Evolutionary conservation across 92 coral and sea anemone genomes (phyloP).

Genomic region (Pocillopora meandrina): DNA sequence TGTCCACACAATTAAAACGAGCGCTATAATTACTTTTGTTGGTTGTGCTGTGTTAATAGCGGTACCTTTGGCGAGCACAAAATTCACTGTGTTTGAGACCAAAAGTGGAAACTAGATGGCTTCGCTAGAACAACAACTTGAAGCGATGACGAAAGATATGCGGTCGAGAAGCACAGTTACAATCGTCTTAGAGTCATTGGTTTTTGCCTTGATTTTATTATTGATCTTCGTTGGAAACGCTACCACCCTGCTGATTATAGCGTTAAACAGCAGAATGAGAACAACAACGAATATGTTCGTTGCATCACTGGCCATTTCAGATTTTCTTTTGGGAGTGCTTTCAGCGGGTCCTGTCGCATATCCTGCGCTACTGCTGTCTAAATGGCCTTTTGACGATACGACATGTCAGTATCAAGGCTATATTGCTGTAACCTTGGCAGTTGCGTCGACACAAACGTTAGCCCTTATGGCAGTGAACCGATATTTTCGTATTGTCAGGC

Average conservation of each 20-base stretch:
- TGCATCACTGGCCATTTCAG: conserved; percentile 63
- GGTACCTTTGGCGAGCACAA: too few relatives aligned
- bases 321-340: conserved; percentile 49
- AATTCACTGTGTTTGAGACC: too few relatives aligned
- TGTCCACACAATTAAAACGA: too few relatives aligned
- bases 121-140: background rate
- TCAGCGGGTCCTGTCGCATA: conserved; percentile 46
- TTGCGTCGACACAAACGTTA: conserved; percentile 62
- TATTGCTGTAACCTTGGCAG: conserved; percentile 35
- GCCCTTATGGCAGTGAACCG: conserved; percentile 65
- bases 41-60: too few relatives aligned
- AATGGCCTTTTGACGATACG: conserved; percentile 61
- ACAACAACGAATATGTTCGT: conserved; percentile 57
- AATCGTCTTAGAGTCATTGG: conserved; percentile 46
- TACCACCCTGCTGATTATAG: conserved; percentile 49
- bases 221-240: conserved; percentile 48
- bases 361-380: conserved; percentile 25
- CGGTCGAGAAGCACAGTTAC: conserved; percentile 42
- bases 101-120: too few relatives aligned
- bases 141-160: conserved; percentile 29
- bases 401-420: conserved; percentile 68
- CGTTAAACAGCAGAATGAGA: conserved; percentile 29
- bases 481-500: conserved; percentile 60
- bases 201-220: conserved; percentile 7
- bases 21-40: too few relatives aligned